phyloP scores from a whole-genome alignment of 2,888 invertebrate species.

The Drosophila cognata region DNA sequence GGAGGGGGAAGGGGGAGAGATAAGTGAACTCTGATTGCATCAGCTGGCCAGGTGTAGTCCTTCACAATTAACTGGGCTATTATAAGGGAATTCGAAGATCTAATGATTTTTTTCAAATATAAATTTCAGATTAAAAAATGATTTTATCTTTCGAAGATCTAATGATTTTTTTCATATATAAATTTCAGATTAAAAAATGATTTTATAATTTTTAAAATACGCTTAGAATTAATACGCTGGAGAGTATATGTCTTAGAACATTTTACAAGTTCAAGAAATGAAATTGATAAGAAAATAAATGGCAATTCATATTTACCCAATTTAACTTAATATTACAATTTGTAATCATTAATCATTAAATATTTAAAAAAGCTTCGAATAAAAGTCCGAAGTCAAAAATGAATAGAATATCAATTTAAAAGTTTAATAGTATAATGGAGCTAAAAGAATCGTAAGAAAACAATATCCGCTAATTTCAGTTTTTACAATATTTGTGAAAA shows the following conservation, averaged over 20 bases:
- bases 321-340: not conserved
- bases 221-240: not conserved
- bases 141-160: not conserved
- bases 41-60: constrained; percentile 48
- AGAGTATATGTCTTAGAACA: not conserved
- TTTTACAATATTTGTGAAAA: not conserved
- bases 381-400: not conserved
- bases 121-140: not conserved
- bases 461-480: constrained; percentile 12
- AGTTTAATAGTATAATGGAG: not conserved
- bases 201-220: not conserved
- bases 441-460: not conserved
- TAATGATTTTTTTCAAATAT: fast-evolving
- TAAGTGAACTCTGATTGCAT: constrained; percentile 42
- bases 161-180: fast-evolving
- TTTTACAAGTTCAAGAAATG: not conserved
- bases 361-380: not conserved
- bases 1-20: not conserved
- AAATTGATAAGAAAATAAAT: not conserved
- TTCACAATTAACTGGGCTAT: constrained; percentile 2
- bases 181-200: not conserved
- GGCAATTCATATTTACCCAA: not conserved
- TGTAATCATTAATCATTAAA: not conserved
- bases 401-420: not conserved
- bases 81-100: not conserved